Percentiles rank a stretch among this genome's conserved stretches.
Conservation (phyloP, 2,797 vertebrate genomes). For the Lagodon rhomboides region DNA sequence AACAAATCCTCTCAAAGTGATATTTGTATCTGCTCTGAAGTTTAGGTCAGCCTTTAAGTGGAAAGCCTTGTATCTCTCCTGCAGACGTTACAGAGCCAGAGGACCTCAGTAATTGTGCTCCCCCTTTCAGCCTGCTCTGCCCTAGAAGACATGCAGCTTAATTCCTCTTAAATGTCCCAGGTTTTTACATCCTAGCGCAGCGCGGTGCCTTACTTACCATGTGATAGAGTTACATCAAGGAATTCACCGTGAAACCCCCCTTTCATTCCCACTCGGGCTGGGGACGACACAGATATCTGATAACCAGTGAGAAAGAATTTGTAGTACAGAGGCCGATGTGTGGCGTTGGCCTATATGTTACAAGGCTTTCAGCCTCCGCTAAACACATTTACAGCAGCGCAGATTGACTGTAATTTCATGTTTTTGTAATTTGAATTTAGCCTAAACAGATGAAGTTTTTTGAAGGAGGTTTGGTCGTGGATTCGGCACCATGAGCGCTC, state of each 20-base stretch:
- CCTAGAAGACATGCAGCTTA: slow-evolving; percentile 75
- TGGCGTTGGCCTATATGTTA: slow-evolving; percentile 74
- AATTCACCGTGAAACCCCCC: slow-evolving; percentile 84
- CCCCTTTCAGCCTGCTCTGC: slow-evolving; percentile 71
- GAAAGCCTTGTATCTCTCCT: slow-evolving; percentile 51
- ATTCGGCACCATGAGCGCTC: background rate
- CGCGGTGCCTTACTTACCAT: slow-evolving; percentile 80
- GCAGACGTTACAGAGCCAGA: slow-evolving; percentile 66
- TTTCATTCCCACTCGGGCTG: slow-evolving; percentile 80
- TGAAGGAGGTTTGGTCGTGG: background rate
- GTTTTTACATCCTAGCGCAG: slow-evolving; percentile 79
- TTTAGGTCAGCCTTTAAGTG: slow-evolving; percentile 76
- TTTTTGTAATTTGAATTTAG: background rate
- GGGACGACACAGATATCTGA: slow-evolving; percentile 81
- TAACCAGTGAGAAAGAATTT: slow-evolving; percentile 83
- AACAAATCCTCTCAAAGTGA: slow-evolving; percentile 73
- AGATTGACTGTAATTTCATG: background rate
- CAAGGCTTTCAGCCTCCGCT: slow-evolving; percentile 56
- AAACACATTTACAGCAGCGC: slow-evolving; percentile 25
- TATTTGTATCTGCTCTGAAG: slow-evolving; percentile 74
- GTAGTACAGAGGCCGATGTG: slow-evolving; percentile 81
- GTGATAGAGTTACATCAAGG: slow-evolving; percentile 84
- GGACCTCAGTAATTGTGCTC: slow-evolving; percentile 71
- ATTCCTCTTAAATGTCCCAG: slow-evolving; percentile 85
- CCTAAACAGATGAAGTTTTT: background rate